These are phyloP conservation scores for Tineola bisselliella DNA, from an alignment of 2,888 invertebrate genomes.

Conservation along the genomic window DNA sequence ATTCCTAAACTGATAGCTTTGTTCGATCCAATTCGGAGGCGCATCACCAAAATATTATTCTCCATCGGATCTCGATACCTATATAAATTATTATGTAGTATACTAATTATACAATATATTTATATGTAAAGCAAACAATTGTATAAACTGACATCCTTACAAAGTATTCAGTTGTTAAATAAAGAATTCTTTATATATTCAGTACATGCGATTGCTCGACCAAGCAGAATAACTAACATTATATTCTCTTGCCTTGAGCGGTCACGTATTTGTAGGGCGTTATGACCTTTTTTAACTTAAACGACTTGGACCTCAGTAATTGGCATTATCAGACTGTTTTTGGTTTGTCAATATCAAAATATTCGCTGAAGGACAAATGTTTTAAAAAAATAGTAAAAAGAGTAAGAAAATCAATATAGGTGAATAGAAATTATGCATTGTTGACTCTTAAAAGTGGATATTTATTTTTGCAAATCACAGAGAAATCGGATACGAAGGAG, in stretches of 20 bases:
- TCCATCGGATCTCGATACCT: background rate
- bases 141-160: background rate
- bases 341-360: background rate
- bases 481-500: background rate
- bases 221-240: constrained; percentile 21
- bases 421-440: too few species aligned
- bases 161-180: background rate
- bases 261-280: constrained; percentile 7
- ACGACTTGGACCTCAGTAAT: constrained; percentile 15
- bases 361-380: too few species aligned
- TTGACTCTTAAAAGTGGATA: too few species aligned
- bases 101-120: too few species aligned
- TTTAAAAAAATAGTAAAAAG: too few species aligned
- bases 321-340: constrained; percentile 12
- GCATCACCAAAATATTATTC: constrained; percentile 8
- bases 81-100: too few species aligned
- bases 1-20: constrained; percentile 9
- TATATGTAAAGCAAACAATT: background rate
- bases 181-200: constrained; percentile 1
- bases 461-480: background rate
- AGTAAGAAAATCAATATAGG: too few species aligned
- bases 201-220: background rate
- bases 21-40: constrained; percentile 2
- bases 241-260: constrained; percentile 18
- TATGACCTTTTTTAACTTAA: constrained; percentile 17